Percentiles rank a stretch among this genome's conserved stretches.
Conservation (phyloP, 1,140 invertebrate genomes). For the Triops longicaudatus region DNA sequence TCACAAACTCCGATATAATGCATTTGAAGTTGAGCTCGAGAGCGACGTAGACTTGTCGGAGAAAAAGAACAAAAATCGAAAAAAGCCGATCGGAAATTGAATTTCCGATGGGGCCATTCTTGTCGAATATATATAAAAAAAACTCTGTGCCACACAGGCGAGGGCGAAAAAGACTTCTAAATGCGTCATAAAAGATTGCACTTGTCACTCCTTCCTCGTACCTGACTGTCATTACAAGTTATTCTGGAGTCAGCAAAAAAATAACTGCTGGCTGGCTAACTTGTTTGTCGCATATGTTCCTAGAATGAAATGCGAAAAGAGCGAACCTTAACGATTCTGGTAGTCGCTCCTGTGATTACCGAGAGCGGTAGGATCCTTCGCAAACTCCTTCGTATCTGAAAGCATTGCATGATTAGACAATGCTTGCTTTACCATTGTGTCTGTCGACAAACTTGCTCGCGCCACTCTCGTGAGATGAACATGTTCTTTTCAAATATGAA, state of each 20-base stretch:
- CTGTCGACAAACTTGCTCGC: neutral
- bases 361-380: neutral
- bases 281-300: neutral
- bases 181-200: neutral
- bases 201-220: neutral
- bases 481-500: neutral
- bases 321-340: neutral
- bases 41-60: too few species aligned
- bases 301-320: neutral
- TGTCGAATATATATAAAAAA: neutral
- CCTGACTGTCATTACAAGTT: slow-evolving; percentile 2
- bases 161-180: neutral
- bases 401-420: neutral
- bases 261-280: neutral
- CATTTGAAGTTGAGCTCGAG: neutral
- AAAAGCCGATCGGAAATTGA: slow-evolving; percentile 3
- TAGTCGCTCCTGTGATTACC: neutral
- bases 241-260: neutral
- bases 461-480: neutral
- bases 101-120: neutral
- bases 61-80: neutral
- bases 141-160: neutral
- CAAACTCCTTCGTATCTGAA: neutral
- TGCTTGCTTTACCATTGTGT: neutral
- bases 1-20: neutral